Conservation (phyloP, 2,888 invertebrate species). For the Diarsia mendica region DNA sequence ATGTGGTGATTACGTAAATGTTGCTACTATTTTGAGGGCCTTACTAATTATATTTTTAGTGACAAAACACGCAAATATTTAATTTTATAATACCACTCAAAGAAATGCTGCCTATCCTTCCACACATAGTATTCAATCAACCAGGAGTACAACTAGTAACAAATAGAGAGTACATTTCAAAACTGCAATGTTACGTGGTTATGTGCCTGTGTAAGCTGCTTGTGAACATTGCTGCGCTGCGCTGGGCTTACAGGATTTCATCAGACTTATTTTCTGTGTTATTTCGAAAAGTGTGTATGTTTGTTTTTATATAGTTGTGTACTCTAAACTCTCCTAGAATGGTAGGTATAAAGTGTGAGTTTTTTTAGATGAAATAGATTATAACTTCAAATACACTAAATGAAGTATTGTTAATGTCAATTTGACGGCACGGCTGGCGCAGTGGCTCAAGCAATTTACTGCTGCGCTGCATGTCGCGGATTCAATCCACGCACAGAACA, state of each 20-base stretch:
- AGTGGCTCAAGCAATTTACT: too few relatives aligned
- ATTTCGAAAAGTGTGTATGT: conserved; percentile 26
- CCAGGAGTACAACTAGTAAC: conserved; percentile 16
- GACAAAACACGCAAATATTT: too few relatives aligned
- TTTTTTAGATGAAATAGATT: too few relatives aligned
- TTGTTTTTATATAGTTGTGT: not conserved
- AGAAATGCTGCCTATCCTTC: not conserved
- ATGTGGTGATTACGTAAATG: not conserved
- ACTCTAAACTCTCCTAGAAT: not conserved
- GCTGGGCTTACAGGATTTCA: conserved; percentile 38
- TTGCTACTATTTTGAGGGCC: not conserved
- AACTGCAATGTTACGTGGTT: conserved; percentile 31
- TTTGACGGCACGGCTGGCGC: too few relatives aligned
- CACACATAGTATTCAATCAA: not conserved
- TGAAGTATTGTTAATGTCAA: too few relatives aligned
- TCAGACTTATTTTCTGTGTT: conserved; percentile 49
- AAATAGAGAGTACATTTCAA: conserved; percentile 22
- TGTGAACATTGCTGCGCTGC: conserved; percentile 36
- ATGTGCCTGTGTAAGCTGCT: conserved; percentile 43
- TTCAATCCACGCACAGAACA: too few relatives aligned
- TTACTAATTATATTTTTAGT: too few relatives aligned
- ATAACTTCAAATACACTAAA: too few relatives aligned
- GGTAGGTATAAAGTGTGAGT: not conserved
- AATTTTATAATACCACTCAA: too few relatives aligned
- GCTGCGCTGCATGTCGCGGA: too few relatives aligned